Evolutionary conservation across 2,797 vertebrate genomes (phyloP).

Genomic region (Tauraco hartlaubi): DNA sequence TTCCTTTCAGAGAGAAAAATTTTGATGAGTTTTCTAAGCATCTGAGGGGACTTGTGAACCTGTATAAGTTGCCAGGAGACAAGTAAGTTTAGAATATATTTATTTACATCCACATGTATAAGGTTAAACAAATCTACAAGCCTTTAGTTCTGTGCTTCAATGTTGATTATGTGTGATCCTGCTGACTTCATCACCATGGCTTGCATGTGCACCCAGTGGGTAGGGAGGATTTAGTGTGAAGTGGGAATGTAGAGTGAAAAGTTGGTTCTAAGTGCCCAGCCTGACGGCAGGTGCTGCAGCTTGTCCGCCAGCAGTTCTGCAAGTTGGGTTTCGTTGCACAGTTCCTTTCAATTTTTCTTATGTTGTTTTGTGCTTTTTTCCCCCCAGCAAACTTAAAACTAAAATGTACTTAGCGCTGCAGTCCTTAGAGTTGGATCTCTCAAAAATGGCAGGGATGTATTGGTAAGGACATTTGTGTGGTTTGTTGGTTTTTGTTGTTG

Average conservation of each 20-base stretch:
- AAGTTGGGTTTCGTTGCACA: neutral
- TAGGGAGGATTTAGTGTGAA: neutral
- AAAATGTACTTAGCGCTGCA: slow-evolving; percentile 99
- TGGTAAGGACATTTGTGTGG: slow-evolving; percentile 79
- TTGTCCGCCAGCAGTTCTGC: neutral
- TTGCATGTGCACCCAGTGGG: neutral
- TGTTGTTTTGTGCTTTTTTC: neutral
- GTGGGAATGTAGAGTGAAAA: neutral
- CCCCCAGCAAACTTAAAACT: slow-evolving; percentile 93
- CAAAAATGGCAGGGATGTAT: slow-evolving; percentile 99
- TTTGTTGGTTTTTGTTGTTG: neutral
- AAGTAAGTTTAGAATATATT: slow-evolving; percentile 84
- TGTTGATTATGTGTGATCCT: neutral
- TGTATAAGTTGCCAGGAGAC: slow-evolving; percentile 97
- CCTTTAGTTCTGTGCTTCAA: neutral
- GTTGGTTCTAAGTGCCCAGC: neutral
- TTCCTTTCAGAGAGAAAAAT: slow-evolving; percentile 90
- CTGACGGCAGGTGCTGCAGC: neutral
- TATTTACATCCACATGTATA: neutral
- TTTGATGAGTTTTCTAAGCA: slow-evolving; percentile 99
- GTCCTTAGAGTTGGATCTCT: slow-evolving; percentile 96
- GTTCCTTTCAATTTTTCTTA: neutral
- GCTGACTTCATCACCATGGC: accelerated
- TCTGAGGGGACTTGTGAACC: slow-evolving; percentile 94
- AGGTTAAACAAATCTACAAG: neutral